Conservation (phyloP, 2,888 invertebrate species). For the Ophonus ardosiacus region DNA sequence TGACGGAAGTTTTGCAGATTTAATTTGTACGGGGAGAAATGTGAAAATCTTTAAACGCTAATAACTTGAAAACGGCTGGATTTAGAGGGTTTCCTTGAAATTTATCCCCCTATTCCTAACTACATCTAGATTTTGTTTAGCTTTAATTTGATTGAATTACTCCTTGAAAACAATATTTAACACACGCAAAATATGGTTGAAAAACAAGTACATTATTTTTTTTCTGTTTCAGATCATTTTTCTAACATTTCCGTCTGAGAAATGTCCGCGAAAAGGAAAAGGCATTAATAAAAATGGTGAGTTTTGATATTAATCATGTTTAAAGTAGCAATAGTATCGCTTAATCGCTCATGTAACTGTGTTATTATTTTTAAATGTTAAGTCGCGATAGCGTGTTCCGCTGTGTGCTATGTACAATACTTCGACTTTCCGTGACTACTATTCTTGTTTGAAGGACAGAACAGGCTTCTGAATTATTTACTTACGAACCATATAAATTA, state of each 20-base stretch:
- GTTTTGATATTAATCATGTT: constrained; percentile 11
- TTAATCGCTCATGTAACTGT: constrained; percentile 31
- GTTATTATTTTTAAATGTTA: constrained; percentile 38
- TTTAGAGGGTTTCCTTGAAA: too few species aligned
- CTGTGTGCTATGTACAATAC: constrained; percentile 1
- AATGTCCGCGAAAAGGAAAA: background rate
- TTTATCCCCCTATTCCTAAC: too few species aligned
- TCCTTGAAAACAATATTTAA: too few species aligned
- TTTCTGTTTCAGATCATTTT: constrained; percentile 8
- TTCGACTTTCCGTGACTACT: constrained; percentile 34
- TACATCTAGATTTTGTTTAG: too few species aligned
- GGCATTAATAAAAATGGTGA: constrained; percentile 16
- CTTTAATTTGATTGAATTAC: too few species aligned
- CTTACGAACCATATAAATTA: background rate
- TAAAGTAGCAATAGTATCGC: background rate
- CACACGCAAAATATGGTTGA: background rate
- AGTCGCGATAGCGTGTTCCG: constrained; percentile 20
- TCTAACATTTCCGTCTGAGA: background rate
- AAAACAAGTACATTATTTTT: background rate
- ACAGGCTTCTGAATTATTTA: background rate
- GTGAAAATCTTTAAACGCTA: too few species aligned
- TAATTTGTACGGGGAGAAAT: too few species aligned
- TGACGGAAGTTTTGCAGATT: too few species aligned
- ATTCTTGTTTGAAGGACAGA: constrained; percentile 20
- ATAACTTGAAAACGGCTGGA: too few species aligned